phyloP scores from a whole-genome alignment of 1,140 invertebrate genomes.

The Drosophila lacteicornis region DNA sequence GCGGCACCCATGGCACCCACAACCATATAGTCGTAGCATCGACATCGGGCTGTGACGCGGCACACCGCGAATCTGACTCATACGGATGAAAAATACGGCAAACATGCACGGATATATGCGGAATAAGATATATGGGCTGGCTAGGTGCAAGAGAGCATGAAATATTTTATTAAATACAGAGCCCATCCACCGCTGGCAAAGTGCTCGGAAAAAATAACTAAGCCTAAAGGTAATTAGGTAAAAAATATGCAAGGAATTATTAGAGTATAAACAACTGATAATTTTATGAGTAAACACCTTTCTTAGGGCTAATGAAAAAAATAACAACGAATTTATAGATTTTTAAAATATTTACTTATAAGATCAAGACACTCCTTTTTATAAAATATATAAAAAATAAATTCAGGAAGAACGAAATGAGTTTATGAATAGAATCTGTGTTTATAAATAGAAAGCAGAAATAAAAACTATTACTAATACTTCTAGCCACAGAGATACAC shows the following conservation, averaged over 20 bases:
- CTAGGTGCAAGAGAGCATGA: constrained; percentile 36
- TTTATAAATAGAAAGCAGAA: constrained; percentile 35
- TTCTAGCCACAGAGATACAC: constrained; percentile 22
- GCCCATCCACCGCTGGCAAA: constrained; percentile 7
- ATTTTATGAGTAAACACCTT: background rate
- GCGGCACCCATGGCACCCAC: constrained; percentile 24
- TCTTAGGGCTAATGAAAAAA: background rate
- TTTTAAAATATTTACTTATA: background rate
- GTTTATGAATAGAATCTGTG: constrained; percentile 9
- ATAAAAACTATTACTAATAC: constrained; percentile 25
- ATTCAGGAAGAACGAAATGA: constrained; percentile 10
- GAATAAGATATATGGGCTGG: constrained; percentile 34
- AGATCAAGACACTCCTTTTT: background rate
- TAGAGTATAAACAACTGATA: constrained; percentile 11
- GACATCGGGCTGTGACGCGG: constrained; percentile 46
- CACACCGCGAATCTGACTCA: constrained; percentile 38
- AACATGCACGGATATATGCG: constrained; percentile 35
- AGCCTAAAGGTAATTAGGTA: background rate
- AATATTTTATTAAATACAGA: constrained; percentile 31
- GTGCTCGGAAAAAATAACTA: background rate
- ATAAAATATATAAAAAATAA: background rate
- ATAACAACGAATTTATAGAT: background rate
- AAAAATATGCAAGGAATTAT: constrained; percentile 14
- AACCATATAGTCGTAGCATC: constrained; percentile 22
- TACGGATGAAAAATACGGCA: constrained; percentile 44